Base-by-base conservation (phyloP, 2,113 vertebrate genomes). In the Megaceryle torquata region DNA sequence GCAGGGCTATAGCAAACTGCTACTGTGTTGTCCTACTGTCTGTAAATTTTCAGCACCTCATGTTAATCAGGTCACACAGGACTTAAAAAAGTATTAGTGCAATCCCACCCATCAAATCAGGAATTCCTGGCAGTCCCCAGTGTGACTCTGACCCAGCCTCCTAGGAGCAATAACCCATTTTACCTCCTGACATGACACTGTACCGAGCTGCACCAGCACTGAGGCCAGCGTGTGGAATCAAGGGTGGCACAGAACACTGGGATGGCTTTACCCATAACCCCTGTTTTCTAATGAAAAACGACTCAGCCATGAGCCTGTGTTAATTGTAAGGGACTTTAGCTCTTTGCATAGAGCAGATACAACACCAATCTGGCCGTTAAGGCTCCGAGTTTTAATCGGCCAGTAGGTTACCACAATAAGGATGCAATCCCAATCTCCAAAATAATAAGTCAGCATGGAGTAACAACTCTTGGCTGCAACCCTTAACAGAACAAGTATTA, bases 211-310 rank as follows among this genome's bases (percentile, higher is more conserved):
- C 3, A 20, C 50, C 60, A 87, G 61, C 4, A 13, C 26, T 4
- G 35, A 8, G 20, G 69, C 20, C 16, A 33, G 37, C 0, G 0
- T 7, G 26, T 6, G 21, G 21, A 39, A n/a, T 21, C 54, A 11
- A 15, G 19, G 22, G 4, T 2, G 6, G 35, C 24, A 28, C 46
- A 51, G 31, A 18, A 5, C 0, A 6, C 1, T 25, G 35, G 33
- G 26, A 3, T 4, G 24, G 39, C 67, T 72, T 26, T 2, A 24
- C 26, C 44, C 19, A 21, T 1, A 69, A 67, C 15, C 35, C 31
- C 2, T 4, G 35, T 4, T 70, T 67, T 5, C n/a, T 13, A 9
- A 8, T 0, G 13, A 39, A 54, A 59, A 60, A 2, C 5, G 56
- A 50, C 68, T 33, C 70, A 65, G 37, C 9, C 24, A 14, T 1